Conservation (phyloP, 2,113 vertebrate species). For the Rhinichthys klamathensis region DNA sequence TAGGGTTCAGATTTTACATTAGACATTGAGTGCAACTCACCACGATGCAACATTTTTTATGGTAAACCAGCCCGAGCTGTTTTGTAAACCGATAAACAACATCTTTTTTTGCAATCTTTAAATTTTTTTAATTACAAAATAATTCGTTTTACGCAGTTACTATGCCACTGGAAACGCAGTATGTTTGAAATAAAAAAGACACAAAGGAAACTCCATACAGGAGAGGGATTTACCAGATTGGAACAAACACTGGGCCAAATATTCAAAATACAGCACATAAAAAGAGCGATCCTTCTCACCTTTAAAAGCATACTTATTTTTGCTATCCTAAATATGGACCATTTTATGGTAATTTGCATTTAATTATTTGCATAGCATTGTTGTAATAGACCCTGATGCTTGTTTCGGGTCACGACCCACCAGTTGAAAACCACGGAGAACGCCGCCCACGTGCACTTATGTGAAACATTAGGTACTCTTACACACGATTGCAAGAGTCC, state of each 20-base stretch:
- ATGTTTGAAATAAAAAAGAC: too few relatives aligned
- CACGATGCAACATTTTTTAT: neutral
- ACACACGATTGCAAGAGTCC: neutral
- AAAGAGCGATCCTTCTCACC: neutral
- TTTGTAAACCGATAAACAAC: neutral
- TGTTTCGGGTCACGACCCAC: slow-evolving; percentile 14
- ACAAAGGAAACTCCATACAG: too few relatives aligned
- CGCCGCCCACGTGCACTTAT: neutral
- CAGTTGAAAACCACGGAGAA: slow-evolving; percentile 15
- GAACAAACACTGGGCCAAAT: neutral
- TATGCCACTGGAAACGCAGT: too few relatives aligned
- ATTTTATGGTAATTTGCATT: neutral
- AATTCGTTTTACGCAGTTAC: too few relatives aligned
- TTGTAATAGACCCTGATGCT: neutral
- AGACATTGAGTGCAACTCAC: neutral
- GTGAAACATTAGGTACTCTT: neutral
- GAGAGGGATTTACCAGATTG: neutral
- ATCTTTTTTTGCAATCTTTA: too few relatives aligned
- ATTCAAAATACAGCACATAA: neutral
- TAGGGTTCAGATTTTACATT: neutral
- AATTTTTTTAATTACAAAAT: too few relatives aligned
- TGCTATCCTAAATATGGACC: neutral
- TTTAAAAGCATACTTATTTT: neutral
- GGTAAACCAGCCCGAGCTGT: neutral
- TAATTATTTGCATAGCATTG: slow-evolving; percentile 1